These are phyloP conservation scores for Phoxinus phoxinus DNA, from an alignment of 2,113 vertebrate genomes.

Conservation along the genomic window DNA sequence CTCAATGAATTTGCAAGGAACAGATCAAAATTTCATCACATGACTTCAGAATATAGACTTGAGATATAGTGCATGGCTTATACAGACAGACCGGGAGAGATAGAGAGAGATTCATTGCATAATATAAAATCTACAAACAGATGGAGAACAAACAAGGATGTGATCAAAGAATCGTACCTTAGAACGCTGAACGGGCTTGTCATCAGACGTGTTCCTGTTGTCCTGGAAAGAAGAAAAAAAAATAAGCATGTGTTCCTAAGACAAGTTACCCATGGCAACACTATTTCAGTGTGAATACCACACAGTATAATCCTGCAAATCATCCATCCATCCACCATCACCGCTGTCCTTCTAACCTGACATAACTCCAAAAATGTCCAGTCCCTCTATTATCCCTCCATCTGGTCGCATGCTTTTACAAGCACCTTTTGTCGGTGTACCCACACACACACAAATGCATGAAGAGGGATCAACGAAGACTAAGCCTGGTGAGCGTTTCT, in stretches of 20 bases:
- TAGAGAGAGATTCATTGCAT: no score
- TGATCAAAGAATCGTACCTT: constrained; percentile 67
- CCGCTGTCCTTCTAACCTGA: background rate
- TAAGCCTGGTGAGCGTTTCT: background rate
- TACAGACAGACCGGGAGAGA: no score
- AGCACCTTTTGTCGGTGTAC: background rate
- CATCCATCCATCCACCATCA: background rate
- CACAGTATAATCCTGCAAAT: constrained; percentile 30
- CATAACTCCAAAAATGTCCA: background rate
- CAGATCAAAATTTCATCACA: background rate
- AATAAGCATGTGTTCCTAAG: constrained; percentile 1
- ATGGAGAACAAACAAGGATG: background rate
- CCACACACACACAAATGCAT: background rate
- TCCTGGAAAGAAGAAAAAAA: constrained; percentile 66
- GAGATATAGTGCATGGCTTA: background rate
- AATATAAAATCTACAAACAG: background rate
- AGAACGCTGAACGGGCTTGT: constrained; percentile 81
- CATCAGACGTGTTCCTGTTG: constrained; percentile 72
- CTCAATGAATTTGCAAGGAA: background rate
- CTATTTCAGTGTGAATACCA: constrained; percentile 24
- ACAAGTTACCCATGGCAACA: constrained; percentile 22
- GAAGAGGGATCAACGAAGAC: constrained; percentile 1
- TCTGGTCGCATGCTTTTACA: background rate
- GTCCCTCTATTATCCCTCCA: background rate
- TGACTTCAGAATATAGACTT: background rate